Evolutionary conservation across 2,888 invertebrate genomes (phyloP), one percentile per base, ranked within the genome.

Genomic region (Troides aeacus): DNA sequence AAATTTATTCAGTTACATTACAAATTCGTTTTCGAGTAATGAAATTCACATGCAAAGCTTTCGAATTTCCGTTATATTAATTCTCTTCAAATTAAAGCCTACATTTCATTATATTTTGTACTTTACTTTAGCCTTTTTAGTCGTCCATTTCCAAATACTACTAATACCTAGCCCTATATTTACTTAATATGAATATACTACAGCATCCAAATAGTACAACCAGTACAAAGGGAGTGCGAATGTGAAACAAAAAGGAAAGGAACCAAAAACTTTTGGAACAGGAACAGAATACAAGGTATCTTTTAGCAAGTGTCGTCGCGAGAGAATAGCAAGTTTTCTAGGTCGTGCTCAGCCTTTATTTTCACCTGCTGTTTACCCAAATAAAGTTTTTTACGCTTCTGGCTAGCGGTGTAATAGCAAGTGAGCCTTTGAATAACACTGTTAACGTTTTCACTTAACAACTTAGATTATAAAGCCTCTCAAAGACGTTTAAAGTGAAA

Each of bases 341-440:
- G 65, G 59, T 30, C 59, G 65, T 46, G 23, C 58, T n/a, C 65
- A 36, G 64, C 39, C 23, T 58, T 64, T 42, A 65, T 65, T 65
- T 24, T 59, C 59, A 59, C 65, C 65, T 65, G 65, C 59, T n/a
- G 59, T 46, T 8, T 12, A n/a, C 58, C 59, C 30, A 64, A 61
- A 39, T 30, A 60, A 64, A 64, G 57, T 64, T 64, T 64, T 57
- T 64, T 56, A 64, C 57, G 39, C 56, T 24, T 57, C 56, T 64
- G 57, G 36, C 53, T 53, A n/a, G 18, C 53, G n/a, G 17, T 53
- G n/a, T 53, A 53, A 53, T 17, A n/a, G 17, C 3, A n/a, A n/a
- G 18, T 18, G 53, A 39, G 17, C 53, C 15, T 53, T 53, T 53
- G 53, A 53, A 53, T n/a, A 6, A 53, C 53, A 15, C 17, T 53